These are phyloP conservation scores for Frankliniella fusca DNA, from an alignment of 2,888 invertebrate species.

Conservation along the genomic window DNA sequence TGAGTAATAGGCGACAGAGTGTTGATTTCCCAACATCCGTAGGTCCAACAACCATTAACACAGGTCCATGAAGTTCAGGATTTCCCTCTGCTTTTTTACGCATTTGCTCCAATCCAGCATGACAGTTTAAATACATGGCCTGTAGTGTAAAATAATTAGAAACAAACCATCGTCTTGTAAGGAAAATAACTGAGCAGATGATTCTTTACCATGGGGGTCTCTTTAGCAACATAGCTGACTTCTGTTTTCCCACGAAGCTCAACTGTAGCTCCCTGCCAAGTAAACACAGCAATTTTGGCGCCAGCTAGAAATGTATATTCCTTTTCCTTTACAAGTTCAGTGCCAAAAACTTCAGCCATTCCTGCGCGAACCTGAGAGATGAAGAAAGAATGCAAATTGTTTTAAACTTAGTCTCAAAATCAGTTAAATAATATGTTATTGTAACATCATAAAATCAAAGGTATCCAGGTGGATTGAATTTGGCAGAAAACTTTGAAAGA, in stretches of 20 bases:
- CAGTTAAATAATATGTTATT: background rate
- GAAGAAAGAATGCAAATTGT: background rate
- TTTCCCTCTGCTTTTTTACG: slow-evolving; percentile 74
- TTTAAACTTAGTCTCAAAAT: background rate
- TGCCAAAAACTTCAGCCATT: slow-evolving; percentile 93
- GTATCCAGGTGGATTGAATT: background rate
- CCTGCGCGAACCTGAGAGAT: slow-evolving; percentile 73
- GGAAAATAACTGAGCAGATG: slow-evolving; percentile 34
- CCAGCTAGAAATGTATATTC: slow-evolving; percentile 84
- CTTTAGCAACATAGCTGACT: slow-evolving; percentile 90
- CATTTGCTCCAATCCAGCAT: slow-evolving; percentile 89
- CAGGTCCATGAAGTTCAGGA: slow-evolving; percentile 69
- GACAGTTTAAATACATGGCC: slow-evolving; percentile 89
- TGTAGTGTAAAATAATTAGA: slow-evolving; percentile 41
- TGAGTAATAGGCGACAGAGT: slow-evolving; percentile 77
- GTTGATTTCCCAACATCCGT: slow-evolving; percentile 96
- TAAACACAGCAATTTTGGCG: slow-evolving; percentile 91
- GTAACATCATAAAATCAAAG: background rate
- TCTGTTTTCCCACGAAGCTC: slow-evolving; percentile 85
- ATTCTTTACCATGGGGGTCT: slow-evolving; percentile 81
- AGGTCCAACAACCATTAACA: slow-evolving; percentile 88
- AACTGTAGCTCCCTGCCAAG: slow-evolving; percentile 90
- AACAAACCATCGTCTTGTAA: background rate
- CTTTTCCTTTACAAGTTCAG: slow-evolving; percentile 89
- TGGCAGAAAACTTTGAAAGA: background rate